A percentile compares a stretch with the other conserved stretches of the same genome.
These are phyloP conservation scores for Physella acuta DNA, from an alignment of 1,140 invertebrate species.

Conservation along the genomic window DNA sequence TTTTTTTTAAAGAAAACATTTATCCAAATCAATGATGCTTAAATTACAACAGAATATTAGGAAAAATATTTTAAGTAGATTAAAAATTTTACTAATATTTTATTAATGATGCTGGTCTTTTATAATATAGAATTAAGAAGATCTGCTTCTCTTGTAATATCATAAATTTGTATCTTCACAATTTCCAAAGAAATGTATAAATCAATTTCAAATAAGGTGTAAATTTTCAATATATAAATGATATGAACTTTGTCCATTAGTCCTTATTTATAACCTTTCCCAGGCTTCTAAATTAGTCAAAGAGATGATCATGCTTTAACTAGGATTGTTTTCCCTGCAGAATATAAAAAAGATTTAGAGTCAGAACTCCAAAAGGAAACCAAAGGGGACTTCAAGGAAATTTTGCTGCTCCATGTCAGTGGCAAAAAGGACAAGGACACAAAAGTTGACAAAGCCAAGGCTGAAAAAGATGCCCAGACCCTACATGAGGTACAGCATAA, in stretches of 20 bases:
- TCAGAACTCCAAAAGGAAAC: slow-evolving; percentile 85
- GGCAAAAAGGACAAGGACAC: slow-evolving; percentile 33
- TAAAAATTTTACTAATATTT: no score
- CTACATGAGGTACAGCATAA: slow-evolving; percentile 32
- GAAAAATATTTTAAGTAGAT: no score
- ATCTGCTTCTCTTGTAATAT: no score
- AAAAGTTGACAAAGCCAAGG: slow-evolving; percentile 33
- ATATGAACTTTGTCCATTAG: no score
- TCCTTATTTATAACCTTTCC: no score
- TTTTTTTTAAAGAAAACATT: background rate
- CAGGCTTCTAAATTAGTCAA: no score
- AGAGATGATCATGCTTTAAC: no score
- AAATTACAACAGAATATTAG: no score
- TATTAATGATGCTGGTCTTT: no score
- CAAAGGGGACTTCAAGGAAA: slow-evolving; percentile 85
- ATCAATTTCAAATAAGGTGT: background rate
- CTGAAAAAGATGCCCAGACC: slow-evolving; percentile 37
- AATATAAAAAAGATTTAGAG: slow-evolving; percentile 81
- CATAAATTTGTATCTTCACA: no score
- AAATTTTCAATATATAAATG: background rate
- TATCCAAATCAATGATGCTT: background rate
- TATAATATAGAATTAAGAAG: no score
- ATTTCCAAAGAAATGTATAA: no score
- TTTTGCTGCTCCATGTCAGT: slow-evolving; percentile 65
- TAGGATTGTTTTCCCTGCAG: slow-evolving; percentile 66